A percentile compares a stretch with the other conserved stretches of the same genome.
Conservation (phyloP, 2,113 vertebrate species). For the Amazona vittata region DNA sequence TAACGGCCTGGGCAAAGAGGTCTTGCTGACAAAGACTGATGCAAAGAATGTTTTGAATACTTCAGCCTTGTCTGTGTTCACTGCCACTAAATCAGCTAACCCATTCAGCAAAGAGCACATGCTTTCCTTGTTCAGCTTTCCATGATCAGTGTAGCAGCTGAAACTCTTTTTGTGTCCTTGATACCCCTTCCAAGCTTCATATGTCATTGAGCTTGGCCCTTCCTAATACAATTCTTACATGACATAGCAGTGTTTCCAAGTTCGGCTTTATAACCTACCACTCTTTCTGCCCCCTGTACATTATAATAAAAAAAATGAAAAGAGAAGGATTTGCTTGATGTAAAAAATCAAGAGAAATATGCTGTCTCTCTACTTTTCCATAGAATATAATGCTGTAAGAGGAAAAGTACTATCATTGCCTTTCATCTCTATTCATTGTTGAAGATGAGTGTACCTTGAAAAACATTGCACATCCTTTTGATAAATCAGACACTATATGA, state of each 20-base stretch:
- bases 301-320: neutral
- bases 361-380: neutral
- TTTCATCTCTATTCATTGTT: neutral
- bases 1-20: neutral
- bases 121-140: neutral
- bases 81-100: neutral
- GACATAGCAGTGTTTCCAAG: neutral
- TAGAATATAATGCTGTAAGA: neutral
- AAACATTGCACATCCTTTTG: neutral
- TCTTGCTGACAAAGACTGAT: neutral
- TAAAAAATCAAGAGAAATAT: neutral
- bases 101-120: neutral
- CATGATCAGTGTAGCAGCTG: neutral
- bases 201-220: neutral
- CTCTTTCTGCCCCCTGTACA: neutral
- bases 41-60: neutral
- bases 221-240: neutral
- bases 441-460: neutral
- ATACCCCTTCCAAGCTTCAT: neutral
- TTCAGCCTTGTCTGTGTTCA: neutral
- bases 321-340: neutral
- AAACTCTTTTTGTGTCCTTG: neutral
- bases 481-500: neutral
- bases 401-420: neutral
- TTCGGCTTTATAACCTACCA: neutral